Percentiles rank a stretch among this genome's conserved stretches.
phyloP scores from a whole-genome alignment of 2,797 vertebrate genomes.

The Todus mexicanus region DNA sequence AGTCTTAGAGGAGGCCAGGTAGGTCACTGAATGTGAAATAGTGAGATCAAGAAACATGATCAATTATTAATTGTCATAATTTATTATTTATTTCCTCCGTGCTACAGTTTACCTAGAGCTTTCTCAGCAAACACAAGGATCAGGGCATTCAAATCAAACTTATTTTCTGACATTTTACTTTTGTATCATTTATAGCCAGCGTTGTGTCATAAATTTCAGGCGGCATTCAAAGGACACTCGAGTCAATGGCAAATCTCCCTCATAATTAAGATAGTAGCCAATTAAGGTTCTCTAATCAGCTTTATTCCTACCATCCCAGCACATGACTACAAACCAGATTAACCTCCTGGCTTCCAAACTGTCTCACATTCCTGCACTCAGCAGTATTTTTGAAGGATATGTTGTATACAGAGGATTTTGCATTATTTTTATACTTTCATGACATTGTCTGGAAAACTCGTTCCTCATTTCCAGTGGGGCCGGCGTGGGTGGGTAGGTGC shows the following conservation, averaged over 20 bases:
- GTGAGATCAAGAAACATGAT: slow-evolving; percentile 20
- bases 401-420: neutral
- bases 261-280: neutral
- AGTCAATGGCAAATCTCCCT: neutral
- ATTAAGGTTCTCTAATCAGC: slow-evolving; percentile 37
- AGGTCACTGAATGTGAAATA: slow-evolving; percentile 37
- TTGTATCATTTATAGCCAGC: neutral
- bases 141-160: neutral
- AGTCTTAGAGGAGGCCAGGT: slow-evolving; percentile 38
- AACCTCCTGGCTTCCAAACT: slow-evolving; percentile 11
- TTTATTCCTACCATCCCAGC: slow-evolving; percentile 1
- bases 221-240: neutral
- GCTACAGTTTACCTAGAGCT: slow-evolving; percentile 46
- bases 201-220: neutral
- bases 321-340: slow-evolving; percentile 12
- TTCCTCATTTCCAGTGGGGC: neutral
- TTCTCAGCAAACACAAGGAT: slow-evolving; percentile 20
- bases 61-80: slow-evolving; percentile 54
- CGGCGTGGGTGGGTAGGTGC: too few relatives aligned
- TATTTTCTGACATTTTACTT: neutral
- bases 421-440: neutral
- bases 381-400: neutral
- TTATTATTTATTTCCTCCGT: slow-evolving; percentile 53
- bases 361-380: neutral
- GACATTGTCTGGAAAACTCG: neutral